Evolutionary conservation across 2,888 invertebrate genomes (phyloP).

Genomic region (Prionchulus punctatus): DNA sequence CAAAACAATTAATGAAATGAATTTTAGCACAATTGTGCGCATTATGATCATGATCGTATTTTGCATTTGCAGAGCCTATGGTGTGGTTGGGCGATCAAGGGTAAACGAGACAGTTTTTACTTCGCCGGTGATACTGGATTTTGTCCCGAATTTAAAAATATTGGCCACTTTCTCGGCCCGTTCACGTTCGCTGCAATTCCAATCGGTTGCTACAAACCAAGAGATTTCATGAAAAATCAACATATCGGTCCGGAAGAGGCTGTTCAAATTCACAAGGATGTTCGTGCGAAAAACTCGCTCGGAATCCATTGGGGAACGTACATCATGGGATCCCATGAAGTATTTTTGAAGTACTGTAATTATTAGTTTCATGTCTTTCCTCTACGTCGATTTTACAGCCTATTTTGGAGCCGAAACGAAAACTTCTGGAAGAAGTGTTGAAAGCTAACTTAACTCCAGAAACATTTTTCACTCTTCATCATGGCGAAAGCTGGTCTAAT

Average conservation of each 20-base stretch:
- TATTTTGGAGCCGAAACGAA: constrained; percentile 20
- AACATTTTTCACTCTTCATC: constrained; percentile 19
- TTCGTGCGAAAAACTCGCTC: constrained; percentile 34
- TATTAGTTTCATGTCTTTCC: no score
- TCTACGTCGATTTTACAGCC: no score
- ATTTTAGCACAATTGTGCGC: no score
- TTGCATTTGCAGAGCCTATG: constrained; percentile 34
- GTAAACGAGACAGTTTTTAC: constrained; percentile 35
- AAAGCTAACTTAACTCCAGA: constrained; percentile 9
- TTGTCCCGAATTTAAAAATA: constrained; percentile 37
- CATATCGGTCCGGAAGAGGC: constrained; percentile 40
- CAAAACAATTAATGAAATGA: no score
- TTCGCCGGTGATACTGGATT: constrained; percentile 43
- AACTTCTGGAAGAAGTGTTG: constrained; percentile 17
- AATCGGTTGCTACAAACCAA: constrained; percentile 42
- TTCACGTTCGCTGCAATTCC: constrained; percentile 41
- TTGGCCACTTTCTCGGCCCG: constrained; percentile 39
- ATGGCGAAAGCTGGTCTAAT: constrained; percentile 18
- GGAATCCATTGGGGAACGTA: constrained; percentile 44
- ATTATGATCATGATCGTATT: no score
- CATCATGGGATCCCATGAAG: constrained; percentile 28
- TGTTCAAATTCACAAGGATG: constrained; percentile 37
- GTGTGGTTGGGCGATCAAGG: constrained; percentile 40
- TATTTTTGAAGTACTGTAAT: no score
- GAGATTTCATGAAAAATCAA: constrained; percentile 37